Evolutionary conservation across 2,797 vertebrate species (phyloP).

Genomic region (Arrhamphus sclerolepis): DNA sequence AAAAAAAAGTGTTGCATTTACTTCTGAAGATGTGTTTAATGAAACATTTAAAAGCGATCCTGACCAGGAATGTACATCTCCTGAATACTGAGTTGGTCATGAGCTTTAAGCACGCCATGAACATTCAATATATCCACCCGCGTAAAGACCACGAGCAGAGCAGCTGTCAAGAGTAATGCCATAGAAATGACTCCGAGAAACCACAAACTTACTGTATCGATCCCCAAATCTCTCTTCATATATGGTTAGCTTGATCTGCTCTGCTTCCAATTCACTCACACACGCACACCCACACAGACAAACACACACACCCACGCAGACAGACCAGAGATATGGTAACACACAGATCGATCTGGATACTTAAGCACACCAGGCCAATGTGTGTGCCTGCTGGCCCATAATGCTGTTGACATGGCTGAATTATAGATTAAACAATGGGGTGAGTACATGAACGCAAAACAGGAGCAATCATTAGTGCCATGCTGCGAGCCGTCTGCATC

Average conservation of each 20-base stretch:
- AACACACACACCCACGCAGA: conserved; percentile 1
- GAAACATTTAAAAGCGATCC: no score
- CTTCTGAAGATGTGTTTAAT: no score
- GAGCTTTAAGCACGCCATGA: no score
- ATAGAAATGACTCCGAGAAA: conserved; percentile 20
- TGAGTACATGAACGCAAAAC: conserved; percentile 18
- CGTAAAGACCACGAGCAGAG: background rate
- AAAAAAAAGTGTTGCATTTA: no score
- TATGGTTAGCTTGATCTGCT: conserved; percentile 23
- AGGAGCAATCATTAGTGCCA: conserved; percentile 53
- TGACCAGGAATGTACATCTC: no score
- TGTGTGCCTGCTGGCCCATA: conserved; percentile 38
- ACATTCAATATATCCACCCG: no score
- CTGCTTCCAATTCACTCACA: conserved; percentile 19
- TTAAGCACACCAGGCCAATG: conserved; percentile 47
- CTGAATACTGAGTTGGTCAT: no score
- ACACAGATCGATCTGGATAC: conserved; percentile 51
- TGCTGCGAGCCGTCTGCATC: conserved; percentile 37
- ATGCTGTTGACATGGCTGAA: conserved; percentile 22
- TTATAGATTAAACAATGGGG: conserved; percentile 39
- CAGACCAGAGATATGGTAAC: conserved; percentile 26
- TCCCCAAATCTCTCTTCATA: conserved; percentile 13
- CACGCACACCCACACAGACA: background rate
- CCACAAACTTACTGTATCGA: conserved; percentile 36
- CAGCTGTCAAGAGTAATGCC: conserved; percentile 19